Evolutionary conservation across 2,113 vertebrate species (phyloP).

Genomic region (Festucalex cinctus): DNA sequence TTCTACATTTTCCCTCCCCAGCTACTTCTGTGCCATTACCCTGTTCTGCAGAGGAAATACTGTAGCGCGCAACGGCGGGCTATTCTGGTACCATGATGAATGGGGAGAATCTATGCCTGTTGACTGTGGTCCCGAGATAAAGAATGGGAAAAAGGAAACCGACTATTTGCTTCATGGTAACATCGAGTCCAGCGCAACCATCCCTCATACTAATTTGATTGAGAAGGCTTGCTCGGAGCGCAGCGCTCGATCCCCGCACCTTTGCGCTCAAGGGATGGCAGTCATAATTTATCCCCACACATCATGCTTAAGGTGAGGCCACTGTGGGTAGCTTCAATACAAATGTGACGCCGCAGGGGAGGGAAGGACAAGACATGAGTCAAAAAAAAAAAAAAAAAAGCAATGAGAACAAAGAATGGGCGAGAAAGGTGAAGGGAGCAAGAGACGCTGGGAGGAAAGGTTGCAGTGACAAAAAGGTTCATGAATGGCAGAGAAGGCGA

Average conservation of each 20-base stretch:
- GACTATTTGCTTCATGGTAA: constrained; percentile 42
- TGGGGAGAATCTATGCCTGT: constrained; percentile 42
- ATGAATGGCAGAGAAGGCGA: constrained; percentile 16
- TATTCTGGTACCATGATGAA: constrained; percentile 62
- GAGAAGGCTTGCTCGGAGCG: constrained; percentile 54
- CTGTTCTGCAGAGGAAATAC: constrained; percentile 53
- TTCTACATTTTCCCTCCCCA: constrained; percentile 9
- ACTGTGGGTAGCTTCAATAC: constrained; percentile 57
- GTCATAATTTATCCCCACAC: constrained; percentile 58
- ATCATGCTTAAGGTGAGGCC: constrained; percentile 54
- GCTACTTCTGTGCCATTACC: constrained; percentile 31
- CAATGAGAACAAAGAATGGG: not conserved
- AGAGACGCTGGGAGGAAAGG: not conserved
- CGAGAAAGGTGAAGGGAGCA: constrained; percentile 11
- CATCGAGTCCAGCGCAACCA: constrained; percentile 43
- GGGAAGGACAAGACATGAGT: constrained; percentile 19
- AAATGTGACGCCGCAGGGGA: constrained; percentile 31
- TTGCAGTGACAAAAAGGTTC: not conserved
- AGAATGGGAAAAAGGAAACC: constrained; percentile 68
- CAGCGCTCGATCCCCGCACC: constrained; percentile 47
- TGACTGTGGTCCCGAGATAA: constrained; percentile 67
- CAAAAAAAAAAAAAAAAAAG: not conserved
- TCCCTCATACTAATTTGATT: constrained; percentile 69
- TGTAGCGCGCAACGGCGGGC: constrained; percentile 30
- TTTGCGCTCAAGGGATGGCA: constrained; percentile 29